phyloP scores from a whole-genome alignment of 1,140 invertebrate genomes.

The Penaeus chinensis region DNA sequence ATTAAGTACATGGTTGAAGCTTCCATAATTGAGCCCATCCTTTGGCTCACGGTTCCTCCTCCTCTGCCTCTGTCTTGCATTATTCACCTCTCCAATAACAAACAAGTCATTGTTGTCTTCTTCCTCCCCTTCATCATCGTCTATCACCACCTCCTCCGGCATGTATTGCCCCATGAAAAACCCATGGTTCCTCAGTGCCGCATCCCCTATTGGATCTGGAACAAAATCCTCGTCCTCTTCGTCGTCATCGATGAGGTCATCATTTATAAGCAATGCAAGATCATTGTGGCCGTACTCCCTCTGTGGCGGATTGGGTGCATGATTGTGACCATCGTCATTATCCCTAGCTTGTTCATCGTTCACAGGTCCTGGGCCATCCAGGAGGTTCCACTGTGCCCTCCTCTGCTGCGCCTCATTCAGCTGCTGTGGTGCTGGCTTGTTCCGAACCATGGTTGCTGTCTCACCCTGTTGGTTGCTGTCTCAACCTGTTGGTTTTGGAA shows the following conservation, averaged over 20 bases:
- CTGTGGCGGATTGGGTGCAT: neutral
- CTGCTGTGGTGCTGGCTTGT: conserved; percentile 47
- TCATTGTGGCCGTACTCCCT: conserved; percentile 20
- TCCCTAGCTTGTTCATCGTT: neutral
- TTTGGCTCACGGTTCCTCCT: conserved; percentile 22
- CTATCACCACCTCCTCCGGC: conserved; percentile 22
- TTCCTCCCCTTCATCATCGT: conserved; percentile 43
- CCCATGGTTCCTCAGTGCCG: neutral
- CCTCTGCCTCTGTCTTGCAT: conserved; percentile 13
- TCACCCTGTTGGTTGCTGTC: no score
- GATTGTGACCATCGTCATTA: neutral
- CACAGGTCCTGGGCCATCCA: conserved; percentile 27
- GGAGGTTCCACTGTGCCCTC: conserved; percentile 52
- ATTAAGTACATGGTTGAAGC: conserved; percentile 56
- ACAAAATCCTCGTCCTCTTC: conserved; percentile 22
- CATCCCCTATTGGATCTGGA: neutral
- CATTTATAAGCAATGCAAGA: conserved; percentile 21
- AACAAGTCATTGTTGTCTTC: neutral
- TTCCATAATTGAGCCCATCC: conserved; percentile 54
- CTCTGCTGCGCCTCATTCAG: conserved; percentile 51
- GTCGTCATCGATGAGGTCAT: conserved; percentile 19
- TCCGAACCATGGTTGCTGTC: conserved; percentile 34
- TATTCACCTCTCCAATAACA: neutral
- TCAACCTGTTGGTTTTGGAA: no score
- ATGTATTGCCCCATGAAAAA: neutral